Conservation (phyloP, 1,140 invertebrate genomes). For the Mercenaria mercenaria region DNA sequence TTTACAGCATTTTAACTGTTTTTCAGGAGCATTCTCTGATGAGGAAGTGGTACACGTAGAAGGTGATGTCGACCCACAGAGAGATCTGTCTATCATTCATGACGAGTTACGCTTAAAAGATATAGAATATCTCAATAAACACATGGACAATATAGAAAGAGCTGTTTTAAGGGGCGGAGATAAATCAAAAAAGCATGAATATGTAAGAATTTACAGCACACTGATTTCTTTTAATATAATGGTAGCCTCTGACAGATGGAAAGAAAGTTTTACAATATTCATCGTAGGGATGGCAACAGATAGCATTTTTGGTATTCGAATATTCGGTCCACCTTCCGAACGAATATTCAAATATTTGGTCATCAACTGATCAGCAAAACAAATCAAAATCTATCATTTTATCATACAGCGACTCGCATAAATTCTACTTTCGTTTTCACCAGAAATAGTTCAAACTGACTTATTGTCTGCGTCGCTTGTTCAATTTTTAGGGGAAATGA, state of each 20-base stretch:
- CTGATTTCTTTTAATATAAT: not conserved
- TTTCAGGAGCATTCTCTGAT: constrained; percentile 97
- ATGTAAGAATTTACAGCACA: constrained; percentile 92
- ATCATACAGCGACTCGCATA: too few relatives aligned
- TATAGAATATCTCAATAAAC: constrained; percentile 91
- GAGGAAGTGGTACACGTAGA: constrained; percentile 99
- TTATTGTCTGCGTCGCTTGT: too few relatives aligned
- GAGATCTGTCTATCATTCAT: constrained; percentile 98
- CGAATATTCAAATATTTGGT: too few relatives aligned
- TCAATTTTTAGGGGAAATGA: too few relatives aligned
- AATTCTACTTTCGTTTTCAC: too few relatives aligned
- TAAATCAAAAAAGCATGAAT: constrained; percentile 98
- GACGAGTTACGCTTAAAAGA: constrained; percentile 98
- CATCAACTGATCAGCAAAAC: too few relatives aligned
- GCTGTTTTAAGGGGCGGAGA: constrained; percentile 95
- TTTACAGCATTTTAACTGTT: too few relatives aligned
- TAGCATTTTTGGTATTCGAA: too few relatives aligned
- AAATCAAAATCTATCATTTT: not conserved
- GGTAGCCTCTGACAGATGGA: not conserved
- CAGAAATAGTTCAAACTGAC: too few relatives aligned
- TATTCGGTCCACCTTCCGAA: too few relatives aligned
- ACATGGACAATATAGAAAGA: constrained; percentile 95
- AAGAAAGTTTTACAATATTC: not conserved
- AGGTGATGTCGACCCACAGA: constrained; percentile 98
- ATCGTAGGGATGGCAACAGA: too few relatives aligned